A percentile compares a stretch with the other conserved stretches of the same genome.
Evolutionary conservation across 2,888 invertebrate species (phyloP).

Genomic region (Merodon equestris): DNA sequence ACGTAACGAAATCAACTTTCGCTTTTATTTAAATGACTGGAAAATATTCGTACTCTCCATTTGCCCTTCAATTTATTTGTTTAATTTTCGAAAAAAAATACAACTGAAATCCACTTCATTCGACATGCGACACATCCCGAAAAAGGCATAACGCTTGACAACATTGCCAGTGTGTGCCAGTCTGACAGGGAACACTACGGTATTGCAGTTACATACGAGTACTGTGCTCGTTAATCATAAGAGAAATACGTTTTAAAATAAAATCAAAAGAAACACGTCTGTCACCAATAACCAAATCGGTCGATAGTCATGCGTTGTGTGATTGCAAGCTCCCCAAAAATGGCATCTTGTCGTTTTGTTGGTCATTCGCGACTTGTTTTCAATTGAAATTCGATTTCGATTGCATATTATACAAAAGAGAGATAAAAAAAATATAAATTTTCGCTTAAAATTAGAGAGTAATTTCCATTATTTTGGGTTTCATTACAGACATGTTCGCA

Average conservation of each 20-base stretch:
- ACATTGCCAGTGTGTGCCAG: no score
- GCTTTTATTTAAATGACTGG: conserved; percentile 59
- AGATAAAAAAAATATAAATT: conserved; percentile 15
- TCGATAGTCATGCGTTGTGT: conserved; percentile 62
- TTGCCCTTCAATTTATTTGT: conserved; percentile 53
- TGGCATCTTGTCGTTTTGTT: conserved; percentile 66
- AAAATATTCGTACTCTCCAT: conserved; percentile 45
- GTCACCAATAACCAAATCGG: conserved; percentile 77
- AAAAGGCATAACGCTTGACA: conserved; percentile 26
- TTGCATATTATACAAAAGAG: conserved; percentile 27
- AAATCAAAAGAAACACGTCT: conserved; percentile 71
- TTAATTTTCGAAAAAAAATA: conserved; percentile 55
- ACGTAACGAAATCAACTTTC: conserved; percentile 46
- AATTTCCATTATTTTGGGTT: no score
- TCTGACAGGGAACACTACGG: no score
- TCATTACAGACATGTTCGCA: conserved; percentile 88
- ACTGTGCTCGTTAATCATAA: conserved; percentile 45
- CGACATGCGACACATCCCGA: conserved; percentile 40
- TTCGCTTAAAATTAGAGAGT: conserved; percentile 2
- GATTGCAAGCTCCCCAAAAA: conserved; percentile 64
- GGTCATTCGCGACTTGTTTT: conserved; percentile 62
- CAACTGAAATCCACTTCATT: background rate
- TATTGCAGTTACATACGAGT: conserved; percentile 38
- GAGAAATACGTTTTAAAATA: conserved; percentile 39
- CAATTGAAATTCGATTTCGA: conserved; percentile 34